phyloP scores from a whole-genome alignment of 1,140 invertebrate genomes.

The Drosophila kepulauana region DNA sequence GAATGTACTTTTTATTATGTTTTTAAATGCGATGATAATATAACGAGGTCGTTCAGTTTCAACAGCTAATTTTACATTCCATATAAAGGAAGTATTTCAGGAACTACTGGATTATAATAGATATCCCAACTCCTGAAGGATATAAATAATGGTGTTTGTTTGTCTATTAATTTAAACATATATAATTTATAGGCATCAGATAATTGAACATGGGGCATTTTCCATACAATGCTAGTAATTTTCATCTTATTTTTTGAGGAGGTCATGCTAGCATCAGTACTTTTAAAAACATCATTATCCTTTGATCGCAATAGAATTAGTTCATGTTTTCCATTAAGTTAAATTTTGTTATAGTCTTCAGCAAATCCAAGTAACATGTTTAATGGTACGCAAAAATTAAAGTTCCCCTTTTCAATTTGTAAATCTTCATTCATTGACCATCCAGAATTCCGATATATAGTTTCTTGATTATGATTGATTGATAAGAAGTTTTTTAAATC shows the following conservation, averaged over 20 bases:
- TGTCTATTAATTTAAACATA: too few species aligned
- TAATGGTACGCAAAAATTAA: too few species aligned
- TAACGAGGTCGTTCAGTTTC: slow-evolving; percentile 6
- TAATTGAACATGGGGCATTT: not conserved
- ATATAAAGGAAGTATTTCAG: not conserved
- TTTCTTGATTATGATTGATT: not conserved
- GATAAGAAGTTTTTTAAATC: slow-evolving; percentile 10
- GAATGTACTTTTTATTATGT: not conserved
- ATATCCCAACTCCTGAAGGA: slow-evolving; percentile 11
- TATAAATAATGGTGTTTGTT: not conserved
- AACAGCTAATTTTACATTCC: slow-evolving; percentile 11
- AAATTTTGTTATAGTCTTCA: not conserved
- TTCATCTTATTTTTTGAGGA: not conserved
- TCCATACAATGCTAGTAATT: slow-evolving; percentile 7
- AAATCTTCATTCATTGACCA: not conserved
- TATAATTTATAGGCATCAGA: too few species aligned
- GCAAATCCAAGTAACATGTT: too few species aligned
- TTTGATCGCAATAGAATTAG: not conserved
- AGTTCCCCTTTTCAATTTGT: too few species aligned
- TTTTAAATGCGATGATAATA: slow-evolving; percentile 9
- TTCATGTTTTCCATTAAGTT: slow-evolving; percentile 10
- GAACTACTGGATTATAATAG: slow-evolving; percentile 54
- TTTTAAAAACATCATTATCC: slow-evolving; percentile 1
- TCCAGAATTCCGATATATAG: slow-evolving; percentile 3
- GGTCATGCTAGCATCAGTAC: not conserved